phyloP scores from a whole-genome alignment of 1,140 invertebrate genomes.

The Subanguina moxae region DNA sequence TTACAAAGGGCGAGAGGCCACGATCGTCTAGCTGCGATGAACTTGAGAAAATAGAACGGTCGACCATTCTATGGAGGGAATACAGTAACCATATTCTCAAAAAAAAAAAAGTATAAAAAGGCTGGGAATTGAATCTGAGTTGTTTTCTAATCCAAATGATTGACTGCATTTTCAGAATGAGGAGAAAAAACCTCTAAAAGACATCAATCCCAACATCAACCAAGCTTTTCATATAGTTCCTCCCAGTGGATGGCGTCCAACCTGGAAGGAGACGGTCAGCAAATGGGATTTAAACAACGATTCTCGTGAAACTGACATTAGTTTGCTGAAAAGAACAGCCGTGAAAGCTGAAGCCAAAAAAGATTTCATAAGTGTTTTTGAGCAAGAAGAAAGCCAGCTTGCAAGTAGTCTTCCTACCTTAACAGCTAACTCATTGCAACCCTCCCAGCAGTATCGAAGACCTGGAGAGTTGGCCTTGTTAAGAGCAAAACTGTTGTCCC shows the following conservation, averaged over 20 bases:
- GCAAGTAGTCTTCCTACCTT: no score
- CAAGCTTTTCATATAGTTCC: not conserved
- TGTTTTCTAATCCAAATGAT: not conserved
- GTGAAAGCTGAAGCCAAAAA: not conserved
- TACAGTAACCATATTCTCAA: no score
- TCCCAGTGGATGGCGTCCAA: not conserved
- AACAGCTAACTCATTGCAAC: not conserved
- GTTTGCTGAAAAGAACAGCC: not conserved
- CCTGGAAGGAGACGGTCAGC: not conserved
- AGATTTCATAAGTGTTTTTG: not conserved
- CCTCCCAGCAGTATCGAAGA: slow-evolving; percentile 11
- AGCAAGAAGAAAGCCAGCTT: no score
- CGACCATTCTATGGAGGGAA: no score
- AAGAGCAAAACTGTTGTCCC: slow-evolving; percentile 13
- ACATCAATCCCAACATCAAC: no score
- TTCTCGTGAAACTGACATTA: not conserved
- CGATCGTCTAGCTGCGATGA: no score
- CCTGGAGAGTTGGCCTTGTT: slow-evolving; percentile 23
- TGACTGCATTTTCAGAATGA: not conserved
- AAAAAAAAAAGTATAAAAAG: no score
- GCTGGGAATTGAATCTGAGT: not conserved
- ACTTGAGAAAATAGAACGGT: no score
- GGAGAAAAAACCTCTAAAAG: no score
- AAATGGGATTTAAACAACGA: not conserved
- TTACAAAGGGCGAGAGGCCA: no score